Evolutionary conservation across 2,888 invertebrate species (phyloP).

Genomic region (Perizoma affinitatum): DNA sequence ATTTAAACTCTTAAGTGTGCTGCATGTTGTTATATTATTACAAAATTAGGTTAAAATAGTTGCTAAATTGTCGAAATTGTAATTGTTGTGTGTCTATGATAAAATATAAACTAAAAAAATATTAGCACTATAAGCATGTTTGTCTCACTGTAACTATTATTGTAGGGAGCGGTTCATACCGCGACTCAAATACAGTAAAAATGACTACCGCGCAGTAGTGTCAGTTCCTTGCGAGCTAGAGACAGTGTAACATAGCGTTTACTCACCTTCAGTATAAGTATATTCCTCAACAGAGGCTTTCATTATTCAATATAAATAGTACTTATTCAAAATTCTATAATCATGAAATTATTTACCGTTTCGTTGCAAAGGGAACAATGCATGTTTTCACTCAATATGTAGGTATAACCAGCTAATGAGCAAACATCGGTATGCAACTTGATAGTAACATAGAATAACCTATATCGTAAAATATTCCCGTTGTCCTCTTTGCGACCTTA

Average conservation of each 20-base stretch:
- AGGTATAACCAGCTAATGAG: not conserved
- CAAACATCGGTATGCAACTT: too few species aligned
- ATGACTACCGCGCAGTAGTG: conserved; percentile 51
- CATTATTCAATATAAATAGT: conserved; percentile 79
- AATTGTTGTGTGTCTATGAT: conserved; percentile 42
- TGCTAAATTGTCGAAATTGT: conserved; percentile 40
- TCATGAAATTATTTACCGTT: conserved; percentile 71
- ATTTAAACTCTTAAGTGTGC: conserved; percentile 38
- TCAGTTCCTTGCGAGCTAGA: conserved; percentile 55
- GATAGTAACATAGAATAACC: too few species aligned
- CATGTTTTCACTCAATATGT: conserved; percentile 40
- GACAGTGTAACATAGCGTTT: conserved; percentile 66
- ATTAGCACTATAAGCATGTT: conserved; percentile 38
- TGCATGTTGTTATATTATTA: conserved; percentile 38
- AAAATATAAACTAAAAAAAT: conserved; percentile 31
- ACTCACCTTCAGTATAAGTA: conserved; percentile 66
- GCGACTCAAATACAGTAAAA: conserved; percentile 27
- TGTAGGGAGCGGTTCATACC: conserved; percentile 32
- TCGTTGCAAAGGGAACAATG: conserved; percentile 78
- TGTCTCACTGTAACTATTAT: conserved; percentile 36
- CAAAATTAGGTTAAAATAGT: conserved; percentile 40
- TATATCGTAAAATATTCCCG: conserved; percentile 42
- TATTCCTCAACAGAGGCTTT: conserved; percentile 65
- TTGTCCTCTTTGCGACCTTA: conserved; percentile 79
- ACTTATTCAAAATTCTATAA: conserved; percentile 78